Percentiles rank a stretch among this genome's conserved stretches.
These are phyloP conservation scores for Petromus typicus DNA, from an alignment of 2,113 vertebrate genomes.

Conservation along the genomic window DNA sequence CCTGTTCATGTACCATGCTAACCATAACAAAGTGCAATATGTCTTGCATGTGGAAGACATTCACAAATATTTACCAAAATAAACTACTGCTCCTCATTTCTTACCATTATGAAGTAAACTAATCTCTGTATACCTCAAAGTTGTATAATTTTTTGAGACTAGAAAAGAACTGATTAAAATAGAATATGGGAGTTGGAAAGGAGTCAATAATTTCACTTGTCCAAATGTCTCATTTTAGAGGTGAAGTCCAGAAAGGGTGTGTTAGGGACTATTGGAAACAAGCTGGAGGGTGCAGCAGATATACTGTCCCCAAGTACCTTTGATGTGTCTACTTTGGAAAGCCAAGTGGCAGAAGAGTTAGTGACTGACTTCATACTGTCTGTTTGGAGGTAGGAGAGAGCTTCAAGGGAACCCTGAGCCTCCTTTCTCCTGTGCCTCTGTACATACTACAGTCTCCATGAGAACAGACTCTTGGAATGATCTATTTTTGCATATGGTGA, in stretches of 20 bases:
- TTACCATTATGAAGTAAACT: neutral
- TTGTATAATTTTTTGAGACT: neutral
- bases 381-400: neutral
- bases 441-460: fast-evolving
- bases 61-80: neutral
- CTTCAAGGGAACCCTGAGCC: neutral
- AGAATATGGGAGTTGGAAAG: neutral
- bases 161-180: slow-evolving; percentile 13
- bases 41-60: neutral
- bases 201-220: neutral
- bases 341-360: neutral
- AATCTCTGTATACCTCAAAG: neutral
- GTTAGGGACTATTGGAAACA: neutral
- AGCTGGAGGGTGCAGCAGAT: neutral
- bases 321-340: neutral
- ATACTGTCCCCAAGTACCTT: fast-evolving
- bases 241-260: too few species aligned
- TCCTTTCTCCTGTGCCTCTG: neutral
- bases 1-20: neutral
- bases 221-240: neutral
- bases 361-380: neutral
- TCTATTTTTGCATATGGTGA: neutral
- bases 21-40: fast-evolving
- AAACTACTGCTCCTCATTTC: neutral
- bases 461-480: neutral